These are phyloP conservation scores for Proteles cristata DNA, from an alignment of 2,113 vertebrate genomes.

Conservation along the genomic window DNA sequence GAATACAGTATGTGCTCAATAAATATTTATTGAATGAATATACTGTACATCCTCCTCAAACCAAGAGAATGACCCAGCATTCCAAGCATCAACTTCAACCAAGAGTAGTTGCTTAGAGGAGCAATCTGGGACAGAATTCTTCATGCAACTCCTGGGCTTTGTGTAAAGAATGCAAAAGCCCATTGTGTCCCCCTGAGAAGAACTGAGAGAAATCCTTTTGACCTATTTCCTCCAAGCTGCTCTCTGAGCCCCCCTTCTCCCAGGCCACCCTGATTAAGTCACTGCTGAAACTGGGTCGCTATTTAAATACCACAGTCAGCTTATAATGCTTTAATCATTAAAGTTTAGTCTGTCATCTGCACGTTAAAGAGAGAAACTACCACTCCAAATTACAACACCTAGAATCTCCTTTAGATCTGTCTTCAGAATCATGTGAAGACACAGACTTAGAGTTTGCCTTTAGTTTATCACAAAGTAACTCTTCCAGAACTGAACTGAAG, in stretches of 20 bases:
- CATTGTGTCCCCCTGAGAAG: neutral
- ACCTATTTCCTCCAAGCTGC: conserved; percentile 28
- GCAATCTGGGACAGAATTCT: neutral
- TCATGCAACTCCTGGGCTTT: neutral
- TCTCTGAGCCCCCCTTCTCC: neutral
- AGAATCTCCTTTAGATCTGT: neutral
- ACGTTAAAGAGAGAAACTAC: conserved; percentile 12
- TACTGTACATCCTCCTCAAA: neutral
- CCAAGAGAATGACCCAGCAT: neutral
- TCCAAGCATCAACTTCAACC: neutral
- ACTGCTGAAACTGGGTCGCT: conserved; percentile 76
- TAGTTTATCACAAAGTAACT: neutral
- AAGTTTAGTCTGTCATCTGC: conserved; percentile 6
- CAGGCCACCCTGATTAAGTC: conserved; percentile 51
- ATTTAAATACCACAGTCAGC: conserved; percentile 58
- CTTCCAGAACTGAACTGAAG: neutral
- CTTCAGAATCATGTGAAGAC: neutral
- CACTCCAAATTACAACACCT: conserved; percentile 30
- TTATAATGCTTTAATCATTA: conserved; percentile 47
- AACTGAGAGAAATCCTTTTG: conserved; percentile 43
- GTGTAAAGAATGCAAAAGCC: conserved; percentile 19
- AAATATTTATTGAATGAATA: neutral
- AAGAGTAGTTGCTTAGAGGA: neutral
- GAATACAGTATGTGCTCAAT: neutral
- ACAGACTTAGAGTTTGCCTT: neutral